Conservation (phyloP, 1,140 invertebrate species). For the Aphaenogaster floridana region DNA sequence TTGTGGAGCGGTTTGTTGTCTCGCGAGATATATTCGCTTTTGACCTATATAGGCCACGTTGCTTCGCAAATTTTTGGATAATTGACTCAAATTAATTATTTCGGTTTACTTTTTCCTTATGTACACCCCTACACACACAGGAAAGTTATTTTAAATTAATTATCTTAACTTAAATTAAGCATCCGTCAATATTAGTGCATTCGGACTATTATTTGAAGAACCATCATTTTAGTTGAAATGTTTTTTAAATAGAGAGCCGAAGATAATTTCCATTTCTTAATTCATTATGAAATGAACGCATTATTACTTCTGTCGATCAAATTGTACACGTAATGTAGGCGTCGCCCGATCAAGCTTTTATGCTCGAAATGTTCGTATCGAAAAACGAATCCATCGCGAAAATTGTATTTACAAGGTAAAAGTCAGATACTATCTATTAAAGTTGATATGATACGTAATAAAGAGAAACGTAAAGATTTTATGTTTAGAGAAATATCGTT, state of each 20-base stretch:
- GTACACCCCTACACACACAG: not conserved
- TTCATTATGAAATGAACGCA: not conserved
- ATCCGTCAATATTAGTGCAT: not conserved
- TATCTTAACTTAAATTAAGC: not conserved
- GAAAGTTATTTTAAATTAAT: constrained; percentile 11
- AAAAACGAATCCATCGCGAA: not conserved
- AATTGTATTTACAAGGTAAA: constrained; percentile 11
- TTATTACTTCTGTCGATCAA: constrained; percentile 16
- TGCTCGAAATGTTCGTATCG: not conserved
- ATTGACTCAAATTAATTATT: constrained; percentile 12
- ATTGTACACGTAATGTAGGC: not conserved
- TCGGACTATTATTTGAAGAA: not conserved
- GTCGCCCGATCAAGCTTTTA: not conserved
- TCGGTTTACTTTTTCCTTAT: not conserved
- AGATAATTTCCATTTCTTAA: constrained; percentile 12
- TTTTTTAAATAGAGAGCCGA: not conserved
- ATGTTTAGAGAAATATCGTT: not conserved
- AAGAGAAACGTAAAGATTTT: not conserved
- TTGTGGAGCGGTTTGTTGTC: not conserved
- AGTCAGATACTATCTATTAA: not conserved
- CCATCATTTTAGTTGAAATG: not conserved
- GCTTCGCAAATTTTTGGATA: not conserved
- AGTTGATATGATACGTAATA: not conserved
- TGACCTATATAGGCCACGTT: not conserved
- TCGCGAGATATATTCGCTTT: not conserved